Conservation (phyloP, 2,888 invertebrate species). For the Sepiola atlantica region DNA sequence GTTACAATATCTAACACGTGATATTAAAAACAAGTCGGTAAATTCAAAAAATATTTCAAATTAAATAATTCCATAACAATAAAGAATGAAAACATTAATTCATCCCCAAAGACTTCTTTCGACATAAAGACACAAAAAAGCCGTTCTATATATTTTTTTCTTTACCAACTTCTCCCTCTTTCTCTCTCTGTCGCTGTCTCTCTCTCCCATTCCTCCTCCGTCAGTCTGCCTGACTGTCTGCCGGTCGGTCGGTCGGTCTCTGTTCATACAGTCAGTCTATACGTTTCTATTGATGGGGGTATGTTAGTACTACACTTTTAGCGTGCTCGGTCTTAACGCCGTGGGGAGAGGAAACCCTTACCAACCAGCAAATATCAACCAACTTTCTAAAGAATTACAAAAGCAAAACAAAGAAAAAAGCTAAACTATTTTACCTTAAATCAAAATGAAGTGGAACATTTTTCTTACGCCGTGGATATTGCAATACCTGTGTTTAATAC, state of each 20-base stretch:
- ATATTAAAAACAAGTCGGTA: neutral
- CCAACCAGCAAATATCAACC: neutral
- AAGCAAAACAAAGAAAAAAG: no score
- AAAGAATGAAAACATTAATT: neutral
- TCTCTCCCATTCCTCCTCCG: neutral
- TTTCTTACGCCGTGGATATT: conserved; percentile 32
- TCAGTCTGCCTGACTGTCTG: neutral
- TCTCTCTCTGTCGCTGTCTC: no score
- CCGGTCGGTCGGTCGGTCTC: neutral
- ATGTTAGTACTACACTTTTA: conserved; percentile 13
- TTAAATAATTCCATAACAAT: neutral
- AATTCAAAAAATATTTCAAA: neutral
- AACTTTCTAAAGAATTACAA: neutral
- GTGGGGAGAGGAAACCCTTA: conserved; percentile 32
- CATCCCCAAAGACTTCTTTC: neutral
- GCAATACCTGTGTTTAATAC: conserved; percentile 22
- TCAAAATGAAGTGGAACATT: conserved; percentile 12
- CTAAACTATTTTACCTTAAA: neutral
- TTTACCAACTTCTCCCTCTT: neutral
- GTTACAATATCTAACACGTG: neutral
- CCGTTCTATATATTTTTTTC: neutral
- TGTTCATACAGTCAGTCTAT: neutral
- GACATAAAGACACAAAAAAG: neutral
- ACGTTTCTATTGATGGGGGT: neutral
- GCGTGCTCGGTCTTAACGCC: neutral